phyloP scores from a whole-genome alignment of 2,113 vertebrate species.

The Podarcis raffonei region DNA sequence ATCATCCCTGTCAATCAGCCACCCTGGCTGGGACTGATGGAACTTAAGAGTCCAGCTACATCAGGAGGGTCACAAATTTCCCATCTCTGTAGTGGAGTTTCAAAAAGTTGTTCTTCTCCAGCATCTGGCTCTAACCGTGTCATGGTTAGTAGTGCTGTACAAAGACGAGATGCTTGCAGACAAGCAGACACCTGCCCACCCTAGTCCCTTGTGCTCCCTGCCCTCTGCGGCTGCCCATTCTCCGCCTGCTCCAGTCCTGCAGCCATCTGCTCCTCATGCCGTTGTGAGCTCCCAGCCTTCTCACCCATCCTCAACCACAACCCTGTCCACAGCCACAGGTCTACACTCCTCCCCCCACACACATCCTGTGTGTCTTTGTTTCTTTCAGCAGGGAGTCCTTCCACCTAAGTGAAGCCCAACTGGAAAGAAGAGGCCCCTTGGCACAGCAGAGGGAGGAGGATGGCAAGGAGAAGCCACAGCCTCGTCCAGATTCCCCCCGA shows the following conservation, averaged over 20 bases:
- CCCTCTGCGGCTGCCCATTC: neutral
- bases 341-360: neutral
- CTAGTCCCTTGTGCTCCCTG: neutral
- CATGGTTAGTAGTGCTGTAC: neutral
- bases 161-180: neutral
- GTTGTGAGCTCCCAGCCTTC: neutral
- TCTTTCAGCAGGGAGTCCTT: slow-evolving; percentile 51
- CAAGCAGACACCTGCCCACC: no score
- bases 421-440: slow-evolving; percentile 12
- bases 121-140: neutral
- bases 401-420: slow-evolving; percentile 18
- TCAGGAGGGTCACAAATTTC: neutral
- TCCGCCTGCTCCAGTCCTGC: neutral
- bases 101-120: neutral
- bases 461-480: neutral
- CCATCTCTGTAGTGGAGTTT: neutral
- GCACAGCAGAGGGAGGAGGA: neutral
- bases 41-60: neutral
- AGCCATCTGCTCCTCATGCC: no score
- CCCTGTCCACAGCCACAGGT: neutral
- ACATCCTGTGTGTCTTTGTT: neutral
- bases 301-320: neutral
- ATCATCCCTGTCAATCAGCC: neutral
- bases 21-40: neutral
- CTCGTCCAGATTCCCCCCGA: neutral